These are phyloP conservation scores for Gymnothorax javanicus DNA, from an alignment of 2,797 vertebrate species.

Conservation along the genomic window DNA sequence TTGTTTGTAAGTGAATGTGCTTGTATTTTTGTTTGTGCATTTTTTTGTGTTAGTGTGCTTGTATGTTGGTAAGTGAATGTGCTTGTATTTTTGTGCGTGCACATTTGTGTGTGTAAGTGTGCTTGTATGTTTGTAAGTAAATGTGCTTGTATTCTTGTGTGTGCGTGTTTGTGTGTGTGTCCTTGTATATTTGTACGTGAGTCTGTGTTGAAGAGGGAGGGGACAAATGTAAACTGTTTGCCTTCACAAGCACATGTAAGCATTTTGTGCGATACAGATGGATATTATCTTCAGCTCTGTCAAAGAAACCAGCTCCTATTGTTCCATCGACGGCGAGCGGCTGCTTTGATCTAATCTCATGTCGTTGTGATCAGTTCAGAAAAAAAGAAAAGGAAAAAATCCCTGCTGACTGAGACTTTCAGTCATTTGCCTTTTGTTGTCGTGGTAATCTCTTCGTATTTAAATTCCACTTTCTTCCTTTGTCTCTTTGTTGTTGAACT, in stretches of 20 bases:
- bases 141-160: background rate
- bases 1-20: background rate
- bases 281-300: conserved; percentile 65
- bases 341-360: conserved; percentile 81
- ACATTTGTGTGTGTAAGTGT: background rate
- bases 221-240: conserved; percentile 46
- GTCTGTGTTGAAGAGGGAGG: conserved; percentile 33
- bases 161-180: background rate
- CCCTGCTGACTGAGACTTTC: conserved; percentile 78
- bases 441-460: conserved; percentile 79
- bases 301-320: conserved; percentile 73
- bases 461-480: conserved; percentile 82
- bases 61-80: background rate
- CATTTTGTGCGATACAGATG: conserved; percentile 66
- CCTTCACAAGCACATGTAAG: conserved; percentile 23
- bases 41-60: background rate
- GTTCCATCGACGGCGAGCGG: conserved; percentile 76
- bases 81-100: background rate
- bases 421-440: conserved; percentile 75
- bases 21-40: background rate
- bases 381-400: conserved; percentile 54
- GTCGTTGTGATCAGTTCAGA: conserved; percentile 75
- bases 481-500: conserved; percentile 79
- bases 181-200: background rate
- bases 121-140: background rate